Evolutionary conservation across 2,113 vertebrate species (phyloP).

Genomic region (Oenanthe melanoleuca): DNA sequence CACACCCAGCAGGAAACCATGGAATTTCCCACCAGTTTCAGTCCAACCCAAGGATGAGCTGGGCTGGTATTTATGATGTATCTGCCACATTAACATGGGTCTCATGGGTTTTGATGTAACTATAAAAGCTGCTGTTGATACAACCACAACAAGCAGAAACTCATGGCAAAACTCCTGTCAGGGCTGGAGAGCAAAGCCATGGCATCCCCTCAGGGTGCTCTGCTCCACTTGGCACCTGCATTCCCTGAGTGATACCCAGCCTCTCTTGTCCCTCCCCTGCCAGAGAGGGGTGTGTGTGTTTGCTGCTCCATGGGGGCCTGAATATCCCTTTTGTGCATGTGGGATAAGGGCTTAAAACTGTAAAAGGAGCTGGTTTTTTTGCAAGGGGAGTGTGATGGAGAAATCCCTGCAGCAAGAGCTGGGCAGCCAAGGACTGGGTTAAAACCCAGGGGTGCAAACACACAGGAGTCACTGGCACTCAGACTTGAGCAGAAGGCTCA

Average conservation of each 20-base stretch:
- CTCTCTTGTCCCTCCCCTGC: background rate
- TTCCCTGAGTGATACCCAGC: background rate
- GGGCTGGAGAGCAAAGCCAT: background rate
- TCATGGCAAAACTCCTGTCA: background rate
- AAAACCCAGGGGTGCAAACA: background rate
- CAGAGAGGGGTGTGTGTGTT: rapidly evolving
- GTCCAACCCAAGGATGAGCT: background rate
- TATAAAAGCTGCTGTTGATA: background rate
- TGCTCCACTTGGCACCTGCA: rapidly evolving
- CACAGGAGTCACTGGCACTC: background rate
- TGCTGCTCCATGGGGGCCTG: background rate
- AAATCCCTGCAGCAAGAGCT: background rate
- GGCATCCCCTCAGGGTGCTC: background rate
- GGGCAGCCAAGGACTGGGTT: background rate
- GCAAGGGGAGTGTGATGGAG: background rate
- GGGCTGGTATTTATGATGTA: background rate
- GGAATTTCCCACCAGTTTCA: background rate
- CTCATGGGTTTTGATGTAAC: background rate
- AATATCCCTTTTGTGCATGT: rapidly evolving
- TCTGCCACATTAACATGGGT: background rate
- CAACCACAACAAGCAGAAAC: rapidly evolving
- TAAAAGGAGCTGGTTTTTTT: background rate
- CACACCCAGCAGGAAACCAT: background rate
- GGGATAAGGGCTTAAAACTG: background rate
- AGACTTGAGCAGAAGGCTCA: background rate